phyloP scores from a whole-genome alignment of 2,113 vertebrate species.

The Heterotis niloticus region DNA sequence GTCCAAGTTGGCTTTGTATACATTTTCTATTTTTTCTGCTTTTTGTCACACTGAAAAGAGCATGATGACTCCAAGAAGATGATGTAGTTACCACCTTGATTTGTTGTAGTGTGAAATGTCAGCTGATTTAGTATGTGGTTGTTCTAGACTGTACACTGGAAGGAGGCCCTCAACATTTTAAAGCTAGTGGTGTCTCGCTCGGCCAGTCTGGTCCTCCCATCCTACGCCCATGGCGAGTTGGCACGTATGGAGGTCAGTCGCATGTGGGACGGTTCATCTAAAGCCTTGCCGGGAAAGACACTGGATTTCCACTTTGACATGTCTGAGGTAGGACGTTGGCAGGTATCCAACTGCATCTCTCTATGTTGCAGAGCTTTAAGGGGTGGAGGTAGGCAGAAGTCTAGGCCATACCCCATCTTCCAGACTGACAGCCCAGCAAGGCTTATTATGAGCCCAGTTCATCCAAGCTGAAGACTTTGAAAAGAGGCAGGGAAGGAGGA shows the following conservation, averaged over 20 bases:
- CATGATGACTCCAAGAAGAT: too few species aligned
- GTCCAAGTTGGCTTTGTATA: too few species aligned
- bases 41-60: too few species aligned
- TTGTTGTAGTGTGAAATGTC: too few species aligned
- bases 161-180: slow-evolving; percentile 91
- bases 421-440: too few species aligned
- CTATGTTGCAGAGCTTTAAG: not conserved
- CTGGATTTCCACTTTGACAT: slow-evolving; percentile 97
- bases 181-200: slow-evolving; percentile 95
- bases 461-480: too few species aligned
- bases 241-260: slow-evolving; percentile 90
- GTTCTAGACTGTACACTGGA: slow-evolving; percentile 87
- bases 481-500: too few species aligned
- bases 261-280: slow-evolving; percentile 88
- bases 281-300: slow-evolving; percentile 94
- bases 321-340: slow-evolving; percentile 75
- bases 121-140: not conserved
- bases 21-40: too few species aligned
- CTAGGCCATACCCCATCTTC: too few species aligned
- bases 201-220: slow-evolving; percentile 86
- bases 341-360: not conserved
- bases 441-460: too few species aligned
- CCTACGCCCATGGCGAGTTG: slow-evolving; percentile 81
- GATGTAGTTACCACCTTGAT: too few species aligned
- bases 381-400: too few species aligned